Conservation (phyloP, 2,113 vertebrate genomes). For the Hiodon alosoides region DNA sequence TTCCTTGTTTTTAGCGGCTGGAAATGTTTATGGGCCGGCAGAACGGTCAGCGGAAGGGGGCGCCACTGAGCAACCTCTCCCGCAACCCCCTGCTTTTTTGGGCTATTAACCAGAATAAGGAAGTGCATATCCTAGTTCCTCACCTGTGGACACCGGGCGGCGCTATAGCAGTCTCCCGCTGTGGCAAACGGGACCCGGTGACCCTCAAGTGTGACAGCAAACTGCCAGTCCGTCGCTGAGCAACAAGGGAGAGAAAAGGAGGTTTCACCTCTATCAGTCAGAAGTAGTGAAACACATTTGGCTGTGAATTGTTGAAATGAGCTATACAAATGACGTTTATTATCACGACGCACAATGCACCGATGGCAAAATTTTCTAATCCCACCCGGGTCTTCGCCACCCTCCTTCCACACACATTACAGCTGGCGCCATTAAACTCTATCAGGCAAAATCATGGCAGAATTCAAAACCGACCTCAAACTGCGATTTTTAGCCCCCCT, state of each 20-base stretch:
- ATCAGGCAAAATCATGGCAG: neutral
- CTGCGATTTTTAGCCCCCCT: neutral
- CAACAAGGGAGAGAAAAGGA: conserved; percentile 7
- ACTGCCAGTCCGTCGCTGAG: conserved; percentile 88
- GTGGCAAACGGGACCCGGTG: conserved; percentile 87
- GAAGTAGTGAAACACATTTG: neutral
- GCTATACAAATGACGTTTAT: neutral
- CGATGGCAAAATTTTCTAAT: no score
- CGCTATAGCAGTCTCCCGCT: conserved; percentile 94
- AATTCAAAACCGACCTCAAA: neutral
- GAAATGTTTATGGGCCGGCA: no score
- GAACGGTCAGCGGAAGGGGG: no score
- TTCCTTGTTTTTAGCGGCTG: no score
- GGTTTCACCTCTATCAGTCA: no score
- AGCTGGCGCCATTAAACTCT: conserved; percentile 6
- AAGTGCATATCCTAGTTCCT: conserved; percentile 17
- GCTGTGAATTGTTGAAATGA: neutral
- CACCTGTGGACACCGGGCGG: conserved; percentile 89
- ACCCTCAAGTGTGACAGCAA: conserved; percentile 78
- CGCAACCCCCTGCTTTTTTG: no score
- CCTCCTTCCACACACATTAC: neutral
- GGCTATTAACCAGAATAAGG: no score
- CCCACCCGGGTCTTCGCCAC: no score
- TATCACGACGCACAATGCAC: no score
- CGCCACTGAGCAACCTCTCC: no score